These are phyloP conservation scores for Thripadectes ignobilis DNA, from an alignment of 2,797 vertebrate species.

Conservation along the genomic window DNA sequence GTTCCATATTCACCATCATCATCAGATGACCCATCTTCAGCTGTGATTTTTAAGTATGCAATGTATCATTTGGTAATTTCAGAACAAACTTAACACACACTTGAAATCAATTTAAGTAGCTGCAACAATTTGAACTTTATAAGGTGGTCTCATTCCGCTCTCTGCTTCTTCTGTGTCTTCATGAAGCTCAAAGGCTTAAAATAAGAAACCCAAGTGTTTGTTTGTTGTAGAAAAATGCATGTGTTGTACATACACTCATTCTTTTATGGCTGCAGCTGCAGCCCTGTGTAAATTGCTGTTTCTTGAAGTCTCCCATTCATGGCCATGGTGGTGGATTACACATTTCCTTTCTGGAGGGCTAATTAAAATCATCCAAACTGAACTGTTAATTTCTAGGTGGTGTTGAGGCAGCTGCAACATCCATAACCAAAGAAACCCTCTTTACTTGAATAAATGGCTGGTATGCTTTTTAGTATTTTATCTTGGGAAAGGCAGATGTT, in stretches of 20 bases:
- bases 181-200: not conserved
- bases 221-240: not conserved
- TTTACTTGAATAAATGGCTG: not conserved
- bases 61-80: not conserved
- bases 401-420: not conserved
- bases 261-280: slow-evolving; percentile 40
- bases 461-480: not conserved
- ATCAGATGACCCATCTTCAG: not conserved
- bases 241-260: not conserved
- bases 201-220: not conserved
- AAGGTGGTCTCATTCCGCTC: not conserved
- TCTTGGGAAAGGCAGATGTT: not conserved
- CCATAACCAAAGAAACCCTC: not conserved
- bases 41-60: not conserved
- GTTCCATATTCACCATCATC: not conserved
- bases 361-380: slow-evolving; percentile 36
- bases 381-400: slow-evolving; percentile 43
- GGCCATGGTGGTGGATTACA: not conserved
- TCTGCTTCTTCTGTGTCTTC: not conserved
- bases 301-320: slow-evolving; percentile 3
- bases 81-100: not conserved
- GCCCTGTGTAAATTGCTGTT: slow-evolving; percentile 8
- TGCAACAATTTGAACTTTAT: not conserved
- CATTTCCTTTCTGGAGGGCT: slow-evolving; percentile 30
- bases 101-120: not conserved